Conservation (phyloP, 2,113 vertebrate genomes). For the Pelobates fuscus region DNA sequence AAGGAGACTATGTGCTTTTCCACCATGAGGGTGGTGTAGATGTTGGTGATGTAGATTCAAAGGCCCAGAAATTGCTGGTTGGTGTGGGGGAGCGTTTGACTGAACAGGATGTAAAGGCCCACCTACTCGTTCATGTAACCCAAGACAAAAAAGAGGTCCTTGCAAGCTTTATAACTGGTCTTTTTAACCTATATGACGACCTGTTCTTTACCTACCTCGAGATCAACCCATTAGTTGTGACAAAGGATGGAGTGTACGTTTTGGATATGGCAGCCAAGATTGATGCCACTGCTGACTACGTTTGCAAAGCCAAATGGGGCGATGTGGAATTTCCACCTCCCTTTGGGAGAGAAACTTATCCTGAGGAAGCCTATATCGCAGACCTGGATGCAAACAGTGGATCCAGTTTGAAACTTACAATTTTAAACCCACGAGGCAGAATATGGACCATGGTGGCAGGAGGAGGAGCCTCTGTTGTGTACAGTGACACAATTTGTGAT, state of each 20-base stretch:
- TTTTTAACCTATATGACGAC: constrained; percentile 94
- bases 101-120: constrained; percentile 71
- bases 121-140: constrained; percentile 77
- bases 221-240: constrained; percentile 97
- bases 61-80: constrained; percentile 86
- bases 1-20: constrained; percentile 90
- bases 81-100: constrained; percentile 84
- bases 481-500: constrained; percentile 98
- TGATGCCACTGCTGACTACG: constrained; percentile 92
- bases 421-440: constrained; percentile 90
- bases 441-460: constrained; percentile 99
- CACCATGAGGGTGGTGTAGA: constrained; percentile 93
- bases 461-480: constrained; percentile 94
- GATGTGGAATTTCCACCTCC: constrained; percentile 96
- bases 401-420: constrained; percentile 91
- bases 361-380: constrained; percentile 97
- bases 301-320: constrained; percentile 98
- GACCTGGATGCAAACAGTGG: constrained; percentile 97
- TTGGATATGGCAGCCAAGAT: constrained; percentile 96
- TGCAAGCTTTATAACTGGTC: constrained; percentile 87
- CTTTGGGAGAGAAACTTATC: constrained; percentile 95
- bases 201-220: constrained; percentile 97
- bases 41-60: constrained; percentile 93
- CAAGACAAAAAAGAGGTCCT: constrained; percentile 80
- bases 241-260: constrained; percentile 82